These are phyloP conservation scores for Andrena cerasifolii DNA, from an alignment of 1,140 invertebrate species.

Conservation along the genomic window DNA sequence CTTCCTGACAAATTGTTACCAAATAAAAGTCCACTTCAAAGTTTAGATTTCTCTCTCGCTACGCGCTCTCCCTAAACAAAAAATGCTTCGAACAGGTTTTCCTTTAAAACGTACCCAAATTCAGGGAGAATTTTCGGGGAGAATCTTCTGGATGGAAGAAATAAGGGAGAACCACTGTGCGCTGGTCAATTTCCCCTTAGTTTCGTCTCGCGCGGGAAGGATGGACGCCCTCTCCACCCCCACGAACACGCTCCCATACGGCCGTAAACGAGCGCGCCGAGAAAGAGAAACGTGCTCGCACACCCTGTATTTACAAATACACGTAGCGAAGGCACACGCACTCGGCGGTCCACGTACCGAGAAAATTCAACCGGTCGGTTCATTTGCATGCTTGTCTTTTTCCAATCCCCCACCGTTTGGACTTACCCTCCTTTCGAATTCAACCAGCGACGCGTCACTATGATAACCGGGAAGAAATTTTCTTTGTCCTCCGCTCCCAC, in stretches of 20 bases:
- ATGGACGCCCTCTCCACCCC: conserved; percentile 64
- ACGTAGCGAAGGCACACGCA: conserved; percentile 38
- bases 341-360: conserved; percentile 32
- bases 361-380: conserved; percentile 71
- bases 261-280: conserved; percentile 61
- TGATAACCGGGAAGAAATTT: conserved; percentile 63
- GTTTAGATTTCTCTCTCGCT: too few species aligned
- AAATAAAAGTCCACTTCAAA: too few species aligned
- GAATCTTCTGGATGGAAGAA: neutral
- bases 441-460: conserved; percentile 54
- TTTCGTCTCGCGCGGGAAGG: conserved; percentile 65
- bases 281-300: conserved; percentile 40
- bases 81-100: neutral
- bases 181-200: conserved; percentile 79
- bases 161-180: conserved; percentile 73
- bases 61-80: neutral
- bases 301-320: conserved; percentile 61
- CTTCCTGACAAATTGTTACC: too few species aligned
- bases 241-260: conserved; percentile 61
- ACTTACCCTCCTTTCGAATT: conserved; percentile 60
- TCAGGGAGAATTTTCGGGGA: neutral
- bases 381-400: conserved; percentile 73
- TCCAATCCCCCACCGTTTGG: conserved; percentile 57
- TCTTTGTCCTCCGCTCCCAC: conserved; percentile 25
- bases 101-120: neutral